Evolutionary conservation across 2,797 vertebrate genomes (phyloP).

Genomic region (Tadarida brasiliensis): DNA sequence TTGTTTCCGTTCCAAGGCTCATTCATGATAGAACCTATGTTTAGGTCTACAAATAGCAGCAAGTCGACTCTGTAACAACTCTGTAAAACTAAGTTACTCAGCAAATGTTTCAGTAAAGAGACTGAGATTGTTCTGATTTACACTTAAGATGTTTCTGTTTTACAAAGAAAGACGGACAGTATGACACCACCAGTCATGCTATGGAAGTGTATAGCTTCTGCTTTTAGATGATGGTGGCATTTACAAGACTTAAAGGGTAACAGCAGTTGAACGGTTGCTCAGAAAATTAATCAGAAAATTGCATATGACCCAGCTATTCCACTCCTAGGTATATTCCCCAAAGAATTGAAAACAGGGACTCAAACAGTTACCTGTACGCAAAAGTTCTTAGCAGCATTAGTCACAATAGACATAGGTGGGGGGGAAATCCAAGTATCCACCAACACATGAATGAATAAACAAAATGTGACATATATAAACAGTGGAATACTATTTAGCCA

Average conservation of each 20-base stretch:
- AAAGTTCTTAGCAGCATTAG: no score
- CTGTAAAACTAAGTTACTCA: neutral
- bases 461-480: neutral
- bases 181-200: neutral
- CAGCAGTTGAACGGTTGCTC: neutral
- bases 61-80: neutral
- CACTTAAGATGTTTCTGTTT: neutral
- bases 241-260: neutral
- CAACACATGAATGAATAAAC: no score
- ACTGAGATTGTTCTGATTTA: neutral
- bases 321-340: no score
- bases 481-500: slow-evolving; percentile 21
- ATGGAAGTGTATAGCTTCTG: neutral
- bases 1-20: neutral
- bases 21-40: neutral
- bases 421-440: no score
- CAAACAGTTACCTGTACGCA: no score
- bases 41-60: neutral
- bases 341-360: no score
- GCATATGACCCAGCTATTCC: neutral
- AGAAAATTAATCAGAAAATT: neutral
- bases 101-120: neutral
- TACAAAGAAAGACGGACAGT: neutral
- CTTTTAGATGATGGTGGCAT: neutral
- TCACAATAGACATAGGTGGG: no score